Evolutionary conservation across 2,888 invertebrate genomes (phyloP), one percentile per base, ranked within the genome.

Genomic region (Drosophila nigricruria): DNA sequence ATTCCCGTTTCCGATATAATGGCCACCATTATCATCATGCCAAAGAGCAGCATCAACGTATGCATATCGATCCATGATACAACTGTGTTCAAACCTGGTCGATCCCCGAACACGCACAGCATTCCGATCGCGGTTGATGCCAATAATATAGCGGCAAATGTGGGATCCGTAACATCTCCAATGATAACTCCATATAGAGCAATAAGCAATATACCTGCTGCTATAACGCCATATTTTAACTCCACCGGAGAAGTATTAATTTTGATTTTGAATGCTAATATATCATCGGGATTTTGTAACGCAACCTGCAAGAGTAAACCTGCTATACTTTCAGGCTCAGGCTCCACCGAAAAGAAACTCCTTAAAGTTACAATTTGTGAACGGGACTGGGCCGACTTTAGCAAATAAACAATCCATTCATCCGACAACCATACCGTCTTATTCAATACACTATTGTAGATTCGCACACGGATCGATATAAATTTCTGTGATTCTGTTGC

Each of bases 131-230:
- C 94, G 81, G 95, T 93, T 38, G 96, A 91, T 0, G 95, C 95
- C 95, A 68, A 80, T 95, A 88, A 5, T 0, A 85, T 8, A 0
- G 81, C 56, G 14, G 73, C 82, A 20, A 86, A 88, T 1, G 89
- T 78, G 2, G 80, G 93, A 90, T 96, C 96, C 0, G 96, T 94
- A 34, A 96, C 91, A 94, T 96, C 93, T 88, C 91, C 97, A 74
- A 97, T 96, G 56, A 98, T 97, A 40, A 98, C 93, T 14, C 96
- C 85, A 83, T 98, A 98, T n/a, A 98, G 93, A 0, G 95, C 94
- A 1, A 95, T 70, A 1, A 98, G 93, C 2, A 98, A 94, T 0
- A 95, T 75, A 0, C 95, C 94, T 0, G 96, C 96, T 82, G 96
- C 96, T 14, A 96, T 92, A 16, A 97, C 95, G 0, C 97, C 97